These are phyloP conservation scores for Oxytorus armatus DNA, from an alignment of 2,888 invertebrate species.

Conservation along the genomic window DNA sequence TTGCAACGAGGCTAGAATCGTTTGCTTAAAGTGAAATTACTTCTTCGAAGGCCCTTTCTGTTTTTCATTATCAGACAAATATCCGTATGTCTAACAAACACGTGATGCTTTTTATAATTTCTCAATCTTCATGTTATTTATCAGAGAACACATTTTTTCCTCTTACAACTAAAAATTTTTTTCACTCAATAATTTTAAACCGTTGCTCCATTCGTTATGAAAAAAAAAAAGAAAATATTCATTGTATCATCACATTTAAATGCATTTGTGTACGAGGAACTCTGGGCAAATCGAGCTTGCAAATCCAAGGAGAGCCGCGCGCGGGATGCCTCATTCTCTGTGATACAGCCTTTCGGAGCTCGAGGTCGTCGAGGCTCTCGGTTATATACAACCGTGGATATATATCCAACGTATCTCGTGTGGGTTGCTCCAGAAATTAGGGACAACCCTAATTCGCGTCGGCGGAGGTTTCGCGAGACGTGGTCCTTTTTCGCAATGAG, in stretches of 20 bases:
- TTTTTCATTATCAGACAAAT: no score
- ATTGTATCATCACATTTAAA: conserved; percentile 1
- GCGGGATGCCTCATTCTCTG: conserved; percentile 41
- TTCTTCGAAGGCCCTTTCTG: no score
- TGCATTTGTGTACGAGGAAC: conserved; percentile 35
- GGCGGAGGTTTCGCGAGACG: conserved; percentile 53
- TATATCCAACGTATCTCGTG: conserved; percentile 42
- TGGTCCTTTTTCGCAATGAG: conserved; percentile 59
- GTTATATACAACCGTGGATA: conserved; percentile 10
- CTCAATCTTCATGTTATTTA: no score
- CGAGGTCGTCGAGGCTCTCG: conserved; percentile 30
- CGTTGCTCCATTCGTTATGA: no score
- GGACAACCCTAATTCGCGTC: conserved; percentile 58
- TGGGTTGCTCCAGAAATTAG: conserved; percentile 61
- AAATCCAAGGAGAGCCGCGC: conserved; percentile 9
- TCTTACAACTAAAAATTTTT: no score
- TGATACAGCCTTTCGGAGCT: conserved; percentile 10
- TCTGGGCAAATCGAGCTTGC: conserved; percentile 48
- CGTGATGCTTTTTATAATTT: no score
- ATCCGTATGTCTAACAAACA: no score
- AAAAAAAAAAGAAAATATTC: no score
- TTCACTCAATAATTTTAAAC: no score
- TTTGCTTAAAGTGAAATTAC: no score
- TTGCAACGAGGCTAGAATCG: no score
- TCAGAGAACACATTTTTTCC: no score